These are phyloP conservation scores for Dolichotis patagonum DNA, from an alignment of 2,113 vertebrate species.

Conservation along the genomic window DNA sequence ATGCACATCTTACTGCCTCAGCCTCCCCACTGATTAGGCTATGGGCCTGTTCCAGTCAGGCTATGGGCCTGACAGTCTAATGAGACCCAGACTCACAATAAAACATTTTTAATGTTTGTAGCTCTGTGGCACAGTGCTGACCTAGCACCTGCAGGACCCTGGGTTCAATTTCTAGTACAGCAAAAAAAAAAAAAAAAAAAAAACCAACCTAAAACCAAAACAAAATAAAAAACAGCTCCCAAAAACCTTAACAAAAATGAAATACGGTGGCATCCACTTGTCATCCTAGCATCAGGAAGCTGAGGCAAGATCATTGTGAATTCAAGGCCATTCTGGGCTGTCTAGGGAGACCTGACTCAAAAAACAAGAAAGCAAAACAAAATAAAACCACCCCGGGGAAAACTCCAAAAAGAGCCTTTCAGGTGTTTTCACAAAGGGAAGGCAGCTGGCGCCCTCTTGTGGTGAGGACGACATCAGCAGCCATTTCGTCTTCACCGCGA, in stretches of 20 bases:
- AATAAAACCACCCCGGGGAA: not conserved
- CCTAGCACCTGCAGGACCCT: not conserved
- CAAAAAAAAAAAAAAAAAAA: not conserved
- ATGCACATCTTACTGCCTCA: not conserved
- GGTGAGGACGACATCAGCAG: not conserved
- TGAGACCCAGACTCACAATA: not conserved
- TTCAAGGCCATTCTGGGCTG: not conserved
- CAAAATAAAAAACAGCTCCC: not conserved
- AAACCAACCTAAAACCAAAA: not conserved
- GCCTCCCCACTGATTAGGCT: not conserved
- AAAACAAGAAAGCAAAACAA: not conserved
- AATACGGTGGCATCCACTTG: not conserved
- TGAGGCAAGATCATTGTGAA: not conserved
- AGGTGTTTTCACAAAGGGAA: not conserved
- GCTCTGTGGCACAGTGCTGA: not conserved
- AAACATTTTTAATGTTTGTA: not conserved
- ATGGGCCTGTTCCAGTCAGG: no score
- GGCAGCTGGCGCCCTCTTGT: not conserved
- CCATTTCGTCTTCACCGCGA: not conserved
- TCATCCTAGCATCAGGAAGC: not conserved
- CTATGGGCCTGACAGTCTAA: not conserved
- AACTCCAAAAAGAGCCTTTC: not conserved
- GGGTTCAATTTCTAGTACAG: not conserved
- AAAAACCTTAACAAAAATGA: no score
- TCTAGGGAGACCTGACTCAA: not conserved